phyloP scores from a whole-genome alignment of 2,888 invertebrate genomes.

The Synergus umbraculus region DNA sequence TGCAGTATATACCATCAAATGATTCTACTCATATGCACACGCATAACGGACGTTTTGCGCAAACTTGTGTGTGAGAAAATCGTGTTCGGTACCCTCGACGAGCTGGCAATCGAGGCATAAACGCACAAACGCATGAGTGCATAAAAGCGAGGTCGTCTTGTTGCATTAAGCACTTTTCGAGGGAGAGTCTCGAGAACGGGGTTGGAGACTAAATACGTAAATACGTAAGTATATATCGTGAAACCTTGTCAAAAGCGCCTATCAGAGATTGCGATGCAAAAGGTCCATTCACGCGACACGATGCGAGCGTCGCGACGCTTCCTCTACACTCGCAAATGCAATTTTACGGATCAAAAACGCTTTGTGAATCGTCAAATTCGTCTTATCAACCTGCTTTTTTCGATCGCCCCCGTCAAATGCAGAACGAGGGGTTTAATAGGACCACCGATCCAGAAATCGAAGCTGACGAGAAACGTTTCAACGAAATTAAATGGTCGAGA shows the following conservation, averaged over 20 bases:
- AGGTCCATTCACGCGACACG: not conserved
- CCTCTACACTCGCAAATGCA: not conserved
- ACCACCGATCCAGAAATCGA: conserved; percentile 17
- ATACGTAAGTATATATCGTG: not conserved
- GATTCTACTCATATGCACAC: conserved; percentile 6
- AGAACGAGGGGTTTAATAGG: not conserved
- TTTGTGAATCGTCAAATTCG: conserved; percentile 15
- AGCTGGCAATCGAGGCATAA: conserved; percentile 33
- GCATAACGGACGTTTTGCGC: conserved; percentile 4
- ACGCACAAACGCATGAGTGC: conserved; percentile 28
- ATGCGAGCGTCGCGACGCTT: not conserved
- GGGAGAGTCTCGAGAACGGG: conserved; percentile 8
- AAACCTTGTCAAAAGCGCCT: not conserved
- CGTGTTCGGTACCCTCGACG: conserved; percentile 28
- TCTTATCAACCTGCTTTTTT: conserved; percentile 13
- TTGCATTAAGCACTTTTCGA: conserved; percentile 30
- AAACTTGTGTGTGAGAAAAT: conserved; percentile 34
- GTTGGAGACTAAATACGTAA: not conserved
- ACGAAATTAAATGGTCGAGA: not conserved
- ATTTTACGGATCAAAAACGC: conserved; percentile 12
- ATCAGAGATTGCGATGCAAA: conserved; percentile 7
- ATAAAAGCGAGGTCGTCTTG: conserved; percentile 29
- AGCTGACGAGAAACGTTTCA: not conserved
- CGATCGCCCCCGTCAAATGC: conserved; percentile 23
- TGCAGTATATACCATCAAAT: not conserved